These are phyloP conservation scores for Ceyx erithaca DNA, from an alignment of 2,797 vertebrate genomes.

Conservation along the genomic window DNA sequence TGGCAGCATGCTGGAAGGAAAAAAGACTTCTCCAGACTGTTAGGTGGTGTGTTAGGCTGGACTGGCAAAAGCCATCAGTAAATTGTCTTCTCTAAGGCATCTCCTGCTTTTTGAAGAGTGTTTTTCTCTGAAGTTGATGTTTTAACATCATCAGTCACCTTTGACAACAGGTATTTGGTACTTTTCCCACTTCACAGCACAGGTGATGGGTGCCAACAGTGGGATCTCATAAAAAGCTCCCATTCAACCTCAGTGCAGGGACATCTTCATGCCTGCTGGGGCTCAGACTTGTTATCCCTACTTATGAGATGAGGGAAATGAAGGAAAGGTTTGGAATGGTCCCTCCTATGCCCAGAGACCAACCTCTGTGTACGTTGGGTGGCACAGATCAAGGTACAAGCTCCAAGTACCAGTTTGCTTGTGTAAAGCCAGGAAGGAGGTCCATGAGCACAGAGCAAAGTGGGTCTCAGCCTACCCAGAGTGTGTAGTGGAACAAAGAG, in stretches of 20 bases:
- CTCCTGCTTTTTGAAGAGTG: background rate
- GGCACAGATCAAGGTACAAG: background rate
- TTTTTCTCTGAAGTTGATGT: background rate
- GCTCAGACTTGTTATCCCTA: background rate
- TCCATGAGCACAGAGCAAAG: background rate
- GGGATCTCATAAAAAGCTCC: background rate
- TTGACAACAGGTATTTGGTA: background rate
- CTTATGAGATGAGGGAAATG: background rate
- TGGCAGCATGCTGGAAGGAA: background rate
- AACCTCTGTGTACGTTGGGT: background rate
- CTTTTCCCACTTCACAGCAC: background rate
- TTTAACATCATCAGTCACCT: background rate
- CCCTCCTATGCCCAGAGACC: background rate
- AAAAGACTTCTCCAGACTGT: background rate
- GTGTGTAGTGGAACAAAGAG: background rate
- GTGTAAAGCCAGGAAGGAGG: background rate
- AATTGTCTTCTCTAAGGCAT: background rate
- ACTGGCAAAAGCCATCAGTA: background rate
- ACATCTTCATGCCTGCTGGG: background rate
- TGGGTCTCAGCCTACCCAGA: background rate
- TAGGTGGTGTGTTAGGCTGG: background rate
- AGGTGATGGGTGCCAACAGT: background rate
- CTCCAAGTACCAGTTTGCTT: background rate
- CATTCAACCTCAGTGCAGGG: background rate
- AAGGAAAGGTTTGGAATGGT: background rate